Evolutionary conservation across 2,797 vertebrate genomes (phyloP).

Genomic region (Mus minutoides): DNA sequence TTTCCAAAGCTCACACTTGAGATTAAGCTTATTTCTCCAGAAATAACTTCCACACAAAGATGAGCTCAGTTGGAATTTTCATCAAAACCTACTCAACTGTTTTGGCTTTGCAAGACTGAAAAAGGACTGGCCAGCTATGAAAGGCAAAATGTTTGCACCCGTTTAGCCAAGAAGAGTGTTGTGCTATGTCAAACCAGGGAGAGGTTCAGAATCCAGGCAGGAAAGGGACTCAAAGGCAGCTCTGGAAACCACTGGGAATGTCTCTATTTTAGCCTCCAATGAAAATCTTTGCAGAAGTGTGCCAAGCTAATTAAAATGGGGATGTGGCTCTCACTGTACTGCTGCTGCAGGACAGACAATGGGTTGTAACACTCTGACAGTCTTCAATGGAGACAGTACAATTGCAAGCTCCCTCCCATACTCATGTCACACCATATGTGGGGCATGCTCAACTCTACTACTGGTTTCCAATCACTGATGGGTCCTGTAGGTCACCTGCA

Average conservation of each 20-base stretch:
- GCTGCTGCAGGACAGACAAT: not conserved
- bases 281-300: not conserved
- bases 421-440: not conserved
- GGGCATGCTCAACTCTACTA: not conserved
- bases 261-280: not conserved
- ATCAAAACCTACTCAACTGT: not conserved
- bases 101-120: not conserved
- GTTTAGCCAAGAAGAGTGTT: fast-evolving
- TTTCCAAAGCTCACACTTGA: not conserved
- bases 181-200: not conserved
- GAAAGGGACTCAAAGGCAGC: not conserved
- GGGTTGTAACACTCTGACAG: not conserved
- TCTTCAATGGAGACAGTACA: fast-evolving
- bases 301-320: not conserved
- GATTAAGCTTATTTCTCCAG: not conserved
- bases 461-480: not conserved
- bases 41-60: not conserved
- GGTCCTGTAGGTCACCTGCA: not conserved
- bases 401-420: not conserved
- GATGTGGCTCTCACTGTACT: not conserved
- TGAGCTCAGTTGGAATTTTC: not conserved
- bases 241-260: not conserved
- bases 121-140: fast-evolving
- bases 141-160: fast-evolving
- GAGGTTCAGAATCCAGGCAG: not conserved